Base-by-base conservation (phyloP, 1,140 invertebrate species). In the Matsumurasca onukii region DNA sequence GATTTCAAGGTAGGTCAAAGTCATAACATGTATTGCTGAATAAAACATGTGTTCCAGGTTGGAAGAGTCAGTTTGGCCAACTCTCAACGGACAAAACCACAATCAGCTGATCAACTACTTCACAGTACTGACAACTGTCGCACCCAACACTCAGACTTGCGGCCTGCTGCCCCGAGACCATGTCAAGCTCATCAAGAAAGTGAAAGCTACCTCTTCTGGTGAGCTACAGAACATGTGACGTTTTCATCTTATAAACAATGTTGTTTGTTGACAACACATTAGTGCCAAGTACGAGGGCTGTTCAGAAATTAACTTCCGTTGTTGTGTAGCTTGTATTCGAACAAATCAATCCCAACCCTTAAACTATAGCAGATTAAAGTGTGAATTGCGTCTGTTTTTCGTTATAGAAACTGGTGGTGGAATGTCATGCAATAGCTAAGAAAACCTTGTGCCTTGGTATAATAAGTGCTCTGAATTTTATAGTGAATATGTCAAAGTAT, bases 101-200 rank as follows among this genome's bases (percentile, higher is more conserved):
- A 62, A 57, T 24, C n/a, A 67, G 13, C 49, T 75, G 17, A 52
- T 73, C 25, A 22, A 55, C 1, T 75, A 73, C 59, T 75, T 69
- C 45, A 69, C 69, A 1, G 51, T 75, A 15, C 39, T 75, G 15
- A 62, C 70, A 29, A 22, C 48, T 22, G 55, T 75, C 3, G 69
- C 67, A 34, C 69, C 70, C 17, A 62, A 70, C 45, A 61, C 45
- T 61, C 22, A 31, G 3, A 45, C 69, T 15, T 15, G 73, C 68
- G 61, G 34, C 31, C 49, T 74, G 22, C n/a, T 55, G 22, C 67
- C 74, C 0, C 71, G 70, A 34, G 73, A 75, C 45, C 74, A 75
- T 67, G 59, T 75, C 9, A 75, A 75, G 69, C 59, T 75, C 22
- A 67, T 75, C 29, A 71, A 71, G 31, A 75, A 75, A 72, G 69